Conservation (phyloP, 2,888 invertebrate species). For the Ashinkailepas kermadecensis region DNA sequence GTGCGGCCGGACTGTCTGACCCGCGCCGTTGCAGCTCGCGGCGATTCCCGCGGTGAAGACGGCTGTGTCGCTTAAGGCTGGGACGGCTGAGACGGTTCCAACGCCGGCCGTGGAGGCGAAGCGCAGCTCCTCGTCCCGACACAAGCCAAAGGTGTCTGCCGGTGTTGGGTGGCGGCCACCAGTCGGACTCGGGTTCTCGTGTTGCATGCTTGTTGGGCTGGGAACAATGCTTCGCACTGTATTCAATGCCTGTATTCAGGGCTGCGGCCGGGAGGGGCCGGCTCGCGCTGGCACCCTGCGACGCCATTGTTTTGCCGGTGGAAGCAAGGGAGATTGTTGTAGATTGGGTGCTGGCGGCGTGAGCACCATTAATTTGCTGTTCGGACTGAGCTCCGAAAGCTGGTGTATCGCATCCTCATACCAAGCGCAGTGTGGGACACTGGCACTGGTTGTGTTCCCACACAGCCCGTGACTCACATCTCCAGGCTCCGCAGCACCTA, state of each 20-base stretch:
- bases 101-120: neutral
- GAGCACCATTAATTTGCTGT: no score
- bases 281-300: neutral
- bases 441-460: no score
- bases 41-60: neutral
- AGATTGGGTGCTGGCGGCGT: no score
- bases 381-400: no score
- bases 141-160: slow-evolving; percentile 16
- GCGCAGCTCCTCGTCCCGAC: neutral
- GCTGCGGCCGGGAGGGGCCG: neutral
- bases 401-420: no score
- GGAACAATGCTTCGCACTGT: neutral
- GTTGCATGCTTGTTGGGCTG: neutral
- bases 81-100: neutral
- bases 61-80: neutral
- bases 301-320: neutral
- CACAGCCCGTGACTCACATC: no score
- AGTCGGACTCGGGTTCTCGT: neutral
- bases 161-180: neutral
- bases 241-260: neutral
- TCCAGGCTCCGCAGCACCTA: no score
- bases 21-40: neutral
- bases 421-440: no score
- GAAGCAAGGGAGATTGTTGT: no score
- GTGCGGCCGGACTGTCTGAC: neutral